phyloP scores from a whole-genome alignment of 2,888 invertebrate genomes.

The Caenorhabditis sp. region DNA sequence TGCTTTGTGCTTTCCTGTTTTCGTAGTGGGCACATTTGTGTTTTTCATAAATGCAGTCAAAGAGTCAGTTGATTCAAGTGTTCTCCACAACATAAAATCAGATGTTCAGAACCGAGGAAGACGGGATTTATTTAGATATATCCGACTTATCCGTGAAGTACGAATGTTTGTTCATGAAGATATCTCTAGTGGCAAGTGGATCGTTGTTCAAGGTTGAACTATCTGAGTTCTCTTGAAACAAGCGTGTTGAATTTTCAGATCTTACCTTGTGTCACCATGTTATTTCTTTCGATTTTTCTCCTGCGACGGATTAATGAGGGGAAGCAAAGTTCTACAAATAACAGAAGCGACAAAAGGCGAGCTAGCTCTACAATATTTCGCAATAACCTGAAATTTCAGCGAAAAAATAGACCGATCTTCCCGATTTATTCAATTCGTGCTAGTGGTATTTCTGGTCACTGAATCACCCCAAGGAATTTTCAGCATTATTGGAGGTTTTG shows the following conservation, averaged over 20 bases:
- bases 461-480: conserved; percentile 39
- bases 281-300: conserved; percentile 9
- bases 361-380: not conserved
- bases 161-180: conserved; percentile 39
- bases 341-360: conserved; percentile 7
- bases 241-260: not conserved
- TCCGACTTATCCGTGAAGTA: conserved; percentile 35
- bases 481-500: conserved; percentile 29
- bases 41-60: conserved; percentile 28
- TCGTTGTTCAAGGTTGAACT: conserved; percentile 26
- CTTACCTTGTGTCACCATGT: conserved; percentile 36
- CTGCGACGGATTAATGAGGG: conserved; percentile 28
- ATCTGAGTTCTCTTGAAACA: too few species aligned
- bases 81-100: not conserved
- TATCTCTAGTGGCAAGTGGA: conserved; percentile 15
- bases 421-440: conserved; percentile 38
- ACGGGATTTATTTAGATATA: conserved; percentile 32
- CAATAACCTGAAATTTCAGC: not conserved
- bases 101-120: conserved; percentile 26
- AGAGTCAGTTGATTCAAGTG: conserved; percentile 3
- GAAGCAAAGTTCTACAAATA: conserved; percentile 20
- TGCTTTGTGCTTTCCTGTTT: conserved; percentile 26
- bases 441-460: conserved; percentile 26
- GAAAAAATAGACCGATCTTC: conserved; percentile 33
- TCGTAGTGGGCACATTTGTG: conserved; percentile 23